Conservation (phyloP, 1,140 invertebrate species). For the Lepidurus apus region DNA sequence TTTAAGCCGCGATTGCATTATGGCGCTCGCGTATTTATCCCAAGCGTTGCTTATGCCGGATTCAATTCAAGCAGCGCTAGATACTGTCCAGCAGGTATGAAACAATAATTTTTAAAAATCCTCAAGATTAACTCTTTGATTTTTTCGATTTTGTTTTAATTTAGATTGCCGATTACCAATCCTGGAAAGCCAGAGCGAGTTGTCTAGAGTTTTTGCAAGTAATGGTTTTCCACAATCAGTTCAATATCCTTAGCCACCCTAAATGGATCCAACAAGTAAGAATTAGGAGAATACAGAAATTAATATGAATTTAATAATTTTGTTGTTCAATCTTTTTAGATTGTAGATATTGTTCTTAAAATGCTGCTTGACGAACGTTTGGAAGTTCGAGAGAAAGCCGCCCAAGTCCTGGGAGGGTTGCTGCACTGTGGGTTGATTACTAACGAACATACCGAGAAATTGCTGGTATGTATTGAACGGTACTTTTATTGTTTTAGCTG, state of each 20-base stretch:
- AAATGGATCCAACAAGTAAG: conserved; percentile 51
- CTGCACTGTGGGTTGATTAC: conserved; percentile 74
- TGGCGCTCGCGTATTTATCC: conserved; percentile 60
- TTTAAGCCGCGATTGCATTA: conserved; percentile 59
- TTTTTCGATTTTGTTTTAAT: conserved; percentile 38
- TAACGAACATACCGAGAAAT: conserved; percentile 44
- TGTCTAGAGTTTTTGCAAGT: conserved; percentile 71
- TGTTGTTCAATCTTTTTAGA: background rate
- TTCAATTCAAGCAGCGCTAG: conserved; percentile 51
- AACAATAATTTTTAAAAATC: too few relatives aligned
- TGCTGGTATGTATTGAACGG: conserved; percentile 43
- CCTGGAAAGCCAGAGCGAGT: conserved; percentile 70
- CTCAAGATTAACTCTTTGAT: background rate
- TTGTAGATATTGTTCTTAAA: conserved; percentile 56
- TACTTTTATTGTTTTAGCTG: background rate
- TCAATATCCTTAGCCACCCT: conserved; percentile 56
- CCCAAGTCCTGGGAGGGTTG: conserved; percentile 74
- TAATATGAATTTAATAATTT: conserved; percentile 35
- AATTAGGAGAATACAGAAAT: conserved; percentile 33
- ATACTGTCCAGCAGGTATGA: conserved; percentile 36
- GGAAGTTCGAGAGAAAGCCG: conserved; percentile 74
- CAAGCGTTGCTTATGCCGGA: conserved; percentile 51
- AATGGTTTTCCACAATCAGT: conserved; percentile 77
- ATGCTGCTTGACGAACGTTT: conserved; percentile 63
- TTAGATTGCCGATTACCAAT: conserved; percentile 46